These are phyloP conservation scores for Ectemnius continuus DNA, from an alignment of 2,888 invertebrate genomes.

Conservation along the genomic window DNA sequence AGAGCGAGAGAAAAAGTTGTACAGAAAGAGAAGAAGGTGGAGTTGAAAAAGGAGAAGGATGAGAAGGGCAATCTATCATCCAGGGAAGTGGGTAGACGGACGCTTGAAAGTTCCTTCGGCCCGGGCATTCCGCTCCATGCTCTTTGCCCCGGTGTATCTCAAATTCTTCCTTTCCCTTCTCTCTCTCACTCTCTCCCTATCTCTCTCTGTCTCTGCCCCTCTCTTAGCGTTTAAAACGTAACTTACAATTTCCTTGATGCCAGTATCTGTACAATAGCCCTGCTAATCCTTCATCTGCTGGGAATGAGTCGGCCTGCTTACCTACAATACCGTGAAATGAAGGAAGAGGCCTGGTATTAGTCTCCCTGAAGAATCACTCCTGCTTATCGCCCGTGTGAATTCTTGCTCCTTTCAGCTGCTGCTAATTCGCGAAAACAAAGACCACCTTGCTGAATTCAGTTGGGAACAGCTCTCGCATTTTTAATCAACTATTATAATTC, in stretches of 20 bases:
- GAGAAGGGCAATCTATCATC: constrained; percentile 68
- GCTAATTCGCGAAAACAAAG: too few species aligned
- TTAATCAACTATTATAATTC: too few species aligned
- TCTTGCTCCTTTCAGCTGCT: too few species aligned
- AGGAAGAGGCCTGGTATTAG: constrained; percentile 12
- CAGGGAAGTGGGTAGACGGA: constrained; percentile 65
- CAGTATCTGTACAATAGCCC: constrained; percentile 15
- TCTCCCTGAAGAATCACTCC: not conserved
- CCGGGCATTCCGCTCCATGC: constrained; percentile 32
- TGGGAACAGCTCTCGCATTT: too few species aligned
- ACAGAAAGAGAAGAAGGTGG: constrained; percentile 10
- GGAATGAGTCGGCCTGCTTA: constrained; percentile 40
- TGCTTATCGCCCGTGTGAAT: constrained; percentile 10
- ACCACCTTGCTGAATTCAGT: too few species aligned
- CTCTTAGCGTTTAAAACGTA: not conserved
- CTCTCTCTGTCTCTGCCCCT: too few species aligned
- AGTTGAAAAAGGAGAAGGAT: constrained; percentile 26
- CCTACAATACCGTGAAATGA: constrained; percentile 21
- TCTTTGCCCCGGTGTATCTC: constrained; percentile 27
- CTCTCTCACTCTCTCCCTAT: too few species aligned
- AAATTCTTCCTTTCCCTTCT: too few species aligned
- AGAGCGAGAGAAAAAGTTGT: constrained; percentile 9
- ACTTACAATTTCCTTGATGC: constrained; percentile 39
- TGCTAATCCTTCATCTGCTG: constrained; percentile 56
- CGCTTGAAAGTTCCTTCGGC: constrained; percentile 61